These are phyloP conservation scores for pig (Sus scrofa) DNA, from an alignment of 2,113 vertebrate species.

Conservation along the genomic window T2T-Sscrofa CM000827.6:84592501-84593000, in stretches of 20 bases:
- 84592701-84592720: background rate
- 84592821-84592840: background rate
- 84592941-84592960: background rate
- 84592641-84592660: background rate
- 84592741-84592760: too few relatives aligned
- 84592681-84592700: rapidly evolving
- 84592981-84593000: background rate
- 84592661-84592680: background rate
- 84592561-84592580: background rate
- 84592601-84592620: background rate
- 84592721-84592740: background rate
- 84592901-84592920: background rate
- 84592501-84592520: background rate
- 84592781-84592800: background rate
- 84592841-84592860: background rate
- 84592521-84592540: background rate
- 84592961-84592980: background rate
- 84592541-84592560: background rate
- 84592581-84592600: background rate
- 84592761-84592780: background rate
- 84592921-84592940: background rate
- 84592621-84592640: background rate
- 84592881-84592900: background rate
- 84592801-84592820: background rate
- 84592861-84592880: background rate